Evolutionary conservation across 1,140 invertebrate genomes (phyloP).

Genomic region (Lutraria rhynchaena): DNA sequence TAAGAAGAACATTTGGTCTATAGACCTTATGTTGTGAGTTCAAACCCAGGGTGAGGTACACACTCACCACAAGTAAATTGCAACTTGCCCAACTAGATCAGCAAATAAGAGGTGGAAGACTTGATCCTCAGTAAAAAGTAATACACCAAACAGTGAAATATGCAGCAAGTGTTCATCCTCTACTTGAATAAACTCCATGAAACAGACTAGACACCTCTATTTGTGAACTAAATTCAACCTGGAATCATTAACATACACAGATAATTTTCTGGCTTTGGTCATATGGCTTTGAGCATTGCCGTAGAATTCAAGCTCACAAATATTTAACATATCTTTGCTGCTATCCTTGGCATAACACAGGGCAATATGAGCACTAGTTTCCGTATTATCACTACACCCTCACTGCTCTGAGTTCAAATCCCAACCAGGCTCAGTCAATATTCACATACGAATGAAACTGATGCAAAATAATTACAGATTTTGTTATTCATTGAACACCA

Average conservation of each 20-base stretch:
- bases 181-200: constrained; percentile 44
- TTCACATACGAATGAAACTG: too few species aligned
- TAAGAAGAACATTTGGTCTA: too few species aligned
- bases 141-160: not conserved
- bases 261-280: constrained; percentile 9
- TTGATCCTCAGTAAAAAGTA: too few species aligned
- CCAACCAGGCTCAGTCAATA: too few species aligned
- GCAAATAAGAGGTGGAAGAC: too few species aligned
- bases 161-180: not conserved
- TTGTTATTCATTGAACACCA: too few species aligned
- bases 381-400: constrained; percentile 16
- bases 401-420: too few species aligned
- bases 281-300: constrained; percentile 2
- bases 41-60: too few species aligned
- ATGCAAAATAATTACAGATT: too few species aligned
- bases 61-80: too few species aligned
- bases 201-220: constrained; percentile 18
- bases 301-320: constrained; percentile 33
- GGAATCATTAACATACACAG: constrained; percentile 18
- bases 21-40: too few species aligned
- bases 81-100: too few species aligned
- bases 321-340: constrained; percentile 30
- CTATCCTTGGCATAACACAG: constrained; percentile 44
- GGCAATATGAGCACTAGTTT: constrained; percentile 40
- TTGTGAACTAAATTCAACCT: constrained; percentile 1